Evolutionary conservation across 2,888 invertebrate genomes (phyloP), one percentile per base, ranked within the genome.

Genomic region (Leptarthrus brevirostris): DNA sequence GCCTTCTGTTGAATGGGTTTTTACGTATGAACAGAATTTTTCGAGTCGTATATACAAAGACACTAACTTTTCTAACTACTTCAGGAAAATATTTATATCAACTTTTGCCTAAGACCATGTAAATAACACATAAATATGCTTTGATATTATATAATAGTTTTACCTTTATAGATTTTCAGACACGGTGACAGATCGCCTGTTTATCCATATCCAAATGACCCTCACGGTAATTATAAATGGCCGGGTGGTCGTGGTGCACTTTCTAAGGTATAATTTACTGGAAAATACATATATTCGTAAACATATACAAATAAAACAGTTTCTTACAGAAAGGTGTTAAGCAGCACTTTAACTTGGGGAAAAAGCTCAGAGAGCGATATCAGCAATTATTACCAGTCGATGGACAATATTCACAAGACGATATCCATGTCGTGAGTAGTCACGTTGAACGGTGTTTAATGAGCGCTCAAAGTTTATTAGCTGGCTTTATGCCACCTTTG

Each of bases 401-500:
- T 77, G 83, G 83, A 61, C 78, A 84, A 26, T 92, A 91, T 79
- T 87, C 86, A 66, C 88, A 89, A 73, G 86, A 89, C 76, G 88
- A 90, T 79, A 86, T 91, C 52, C 87, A 86, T 76, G 86, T 92
- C 1, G 84, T 87, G 12, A 94, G 94, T 81, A 95, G 95, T 78
- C 93, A 93, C 80, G 88, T 90, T 73, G 92, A 95, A 76, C 89
- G 97, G 69, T 95, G 95, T 80, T 86, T 95, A 78, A 93, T 94
- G 92, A 96, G 95, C 81, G 96, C 72, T 5, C 64, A 73, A 53
- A 87, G 91, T 30, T 87, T 95, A 75, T 86, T 94, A 40, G 93
- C 95, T 0, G 96, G 94, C 0, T 86, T 90, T 77, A 80, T 88
- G 77, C 82, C 86, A n/a, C 84, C 83, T 44, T 79, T 87, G 74